Conservation (phyloP, 2,888 invertebrate species). For the Polyommatus icarus region DNA sequence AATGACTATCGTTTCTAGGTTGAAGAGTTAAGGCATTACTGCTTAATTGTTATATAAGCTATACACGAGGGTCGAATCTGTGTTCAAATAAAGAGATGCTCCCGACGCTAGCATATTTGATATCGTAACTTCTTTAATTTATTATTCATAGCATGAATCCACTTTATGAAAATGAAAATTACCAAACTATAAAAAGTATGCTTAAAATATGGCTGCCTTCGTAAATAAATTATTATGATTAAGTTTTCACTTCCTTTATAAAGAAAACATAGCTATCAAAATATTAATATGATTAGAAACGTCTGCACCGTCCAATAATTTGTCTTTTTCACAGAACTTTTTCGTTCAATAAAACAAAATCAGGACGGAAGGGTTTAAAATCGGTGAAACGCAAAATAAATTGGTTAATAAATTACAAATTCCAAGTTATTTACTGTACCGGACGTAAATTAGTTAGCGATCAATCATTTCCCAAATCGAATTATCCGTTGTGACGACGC, state of each 20-base stretch:
- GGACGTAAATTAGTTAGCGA: slow-evolving; percentile 50
- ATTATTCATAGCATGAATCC: neutral
- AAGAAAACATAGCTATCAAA: neutral
- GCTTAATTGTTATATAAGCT: slow-evolving; percentile 73
- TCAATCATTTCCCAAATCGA: slow-evolving; percentile 57
- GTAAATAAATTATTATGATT: neutral
- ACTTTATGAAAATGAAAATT: neutral
- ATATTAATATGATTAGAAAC: neutral
- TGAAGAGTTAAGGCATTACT: slow-evolving; percentile 45
- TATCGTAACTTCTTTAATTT: slow-evolving; percentile 15
- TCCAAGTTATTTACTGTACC: slow-evolving; percentile 51
- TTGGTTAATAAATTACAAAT: slow-evolving; percentile 46
- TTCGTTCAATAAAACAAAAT: slow-evolving; percentile 24
- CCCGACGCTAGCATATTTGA: slow-evolving; percentile 6
- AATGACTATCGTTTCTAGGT: slow-evolving; percentile 15
- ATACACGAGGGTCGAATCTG: slow-evolving; percentile 49
- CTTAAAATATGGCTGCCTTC: neutral
- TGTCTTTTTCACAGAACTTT: neutral
- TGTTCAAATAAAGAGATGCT: slow-evolving; percentile 37
- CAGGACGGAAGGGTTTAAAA: slow-evolving; percentile 31
- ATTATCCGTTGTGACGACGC: slow-evolving; percentile 50
- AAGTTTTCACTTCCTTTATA: neutral
- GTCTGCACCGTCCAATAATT: neutral
- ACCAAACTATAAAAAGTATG: neutral
- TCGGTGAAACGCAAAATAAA: slow-evolving; percentile 22